phyloP scores from a whole-genome alignment of 2,797 vertebrate species.

The Pampus argenteus region DNA sequence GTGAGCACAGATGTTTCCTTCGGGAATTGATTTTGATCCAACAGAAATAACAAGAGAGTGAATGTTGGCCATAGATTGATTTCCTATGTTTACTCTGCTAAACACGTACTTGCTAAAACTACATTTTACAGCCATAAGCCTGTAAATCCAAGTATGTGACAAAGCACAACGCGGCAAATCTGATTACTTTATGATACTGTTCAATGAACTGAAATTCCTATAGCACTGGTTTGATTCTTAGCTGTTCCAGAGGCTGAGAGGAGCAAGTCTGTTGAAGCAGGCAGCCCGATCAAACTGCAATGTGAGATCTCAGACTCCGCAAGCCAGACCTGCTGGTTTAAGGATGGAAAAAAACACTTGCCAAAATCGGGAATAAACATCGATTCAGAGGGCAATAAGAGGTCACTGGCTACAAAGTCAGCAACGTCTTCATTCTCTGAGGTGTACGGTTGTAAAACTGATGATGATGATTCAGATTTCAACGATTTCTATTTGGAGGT shows the following conservation, averaged over 20 bases:
- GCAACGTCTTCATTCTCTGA: slow-evolving; percentile 83
- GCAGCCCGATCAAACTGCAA: slow-evolving; percentile 82
- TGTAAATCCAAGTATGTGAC: slow-evolving; percentile 20
- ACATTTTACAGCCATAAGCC: background rate
- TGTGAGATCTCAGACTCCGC: slow-evolving; percentile 85
- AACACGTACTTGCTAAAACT: background rate
- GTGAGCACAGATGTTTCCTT: too few relatives aligned
- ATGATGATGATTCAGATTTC: slow-evolving; percentile 76
- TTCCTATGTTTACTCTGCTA: background rate
- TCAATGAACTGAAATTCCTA: slow-evolving; percentile 79
- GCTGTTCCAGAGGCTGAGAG: slow-evolving; percentile 85
- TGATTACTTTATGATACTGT: slow-evolving; percentile 54
- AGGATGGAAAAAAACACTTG: slow-evolving; percentile 85
- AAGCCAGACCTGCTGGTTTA: slow-evolving; percentile 83
- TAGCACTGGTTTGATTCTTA: slow-evolving; percentile 86
- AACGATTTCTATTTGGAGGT: slow-evolving; percentile 88
- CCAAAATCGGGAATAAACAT: slow-evolving; percentile 84
- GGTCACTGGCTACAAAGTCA: slow-evolving; percentile 80
- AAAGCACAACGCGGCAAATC: slow-evolving; percentile 13
- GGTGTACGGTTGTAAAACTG: slow-evolving; percentile 84
- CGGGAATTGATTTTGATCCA: background rate
- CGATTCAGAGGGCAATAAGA: slow-evolving; percentile 83
- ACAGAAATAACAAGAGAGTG: background rate
- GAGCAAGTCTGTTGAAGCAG: slow-evolving; percentile 81
- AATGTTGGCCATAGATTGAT: background rate